Evolutionary conservation across 2,888 invertebrate genomes (phyloP).

Genomic region (Eristalinus sepulchralis): DNA sequence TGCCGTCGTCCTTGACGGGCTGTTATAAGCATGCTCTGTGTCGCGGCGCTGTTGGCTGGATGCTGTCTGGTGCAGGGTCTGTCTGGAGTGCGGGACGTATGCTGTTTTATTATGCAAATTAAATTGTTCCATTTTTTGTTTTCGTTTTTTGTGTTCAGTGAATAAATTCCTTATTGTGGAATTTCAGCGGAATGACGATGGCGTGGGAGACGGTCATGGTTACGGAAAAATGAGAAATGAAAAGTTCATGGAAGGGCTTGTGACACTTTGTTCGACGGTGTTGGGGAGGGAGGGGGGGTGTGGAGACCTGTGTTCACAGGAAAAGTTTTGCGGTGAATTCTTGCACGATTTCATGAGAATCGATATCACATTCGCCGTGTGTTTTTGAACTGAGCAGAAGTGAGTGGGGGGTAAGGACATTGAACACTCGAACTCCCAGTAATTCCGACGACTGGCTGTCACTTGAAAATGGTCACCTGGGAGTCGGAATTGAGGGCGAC

Average conservation of each 20-base stretch:
- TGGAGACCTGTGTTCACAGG: no score
- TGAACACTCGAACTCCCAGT: no score
- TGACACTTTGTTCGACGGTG: background rate
- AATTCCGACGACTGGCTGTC: no score
- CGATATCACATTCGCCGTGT: no score
- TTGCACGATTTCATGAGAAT: no score
- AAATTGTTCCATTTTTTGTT: conserved; percentile 1
- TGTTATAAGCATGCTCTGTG: conserved; percentile 18
- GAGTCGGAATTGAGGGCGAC: no score
- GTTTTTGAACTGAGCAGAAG: no score
- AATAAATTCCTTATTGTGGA: background rate
- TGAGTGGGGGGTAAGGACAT: no score
- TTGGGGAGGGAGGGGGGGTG: no score
- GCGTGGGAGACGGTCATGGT: background rate
- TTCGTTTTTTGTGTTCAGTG: no score
- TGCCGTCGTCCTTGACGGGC: conserved; percentile 13
- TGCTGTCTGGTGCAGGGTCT: background rate
- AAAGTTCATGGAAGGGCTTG: background rate
- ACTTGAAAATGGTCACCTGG: no score
- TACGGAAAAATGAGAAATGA: background rate
- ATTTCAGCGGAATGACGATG: background rate
- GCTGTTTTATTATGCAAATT: conserved; percentile 19
- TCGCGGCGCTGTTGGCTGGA: background rate
- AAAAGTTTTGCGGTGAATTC: no score
- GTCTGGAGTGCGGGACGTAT: background rate